Conservation (phyloP, 2,113 vertebrate genomes). For the Phoenicopterus ruber region DNA sequence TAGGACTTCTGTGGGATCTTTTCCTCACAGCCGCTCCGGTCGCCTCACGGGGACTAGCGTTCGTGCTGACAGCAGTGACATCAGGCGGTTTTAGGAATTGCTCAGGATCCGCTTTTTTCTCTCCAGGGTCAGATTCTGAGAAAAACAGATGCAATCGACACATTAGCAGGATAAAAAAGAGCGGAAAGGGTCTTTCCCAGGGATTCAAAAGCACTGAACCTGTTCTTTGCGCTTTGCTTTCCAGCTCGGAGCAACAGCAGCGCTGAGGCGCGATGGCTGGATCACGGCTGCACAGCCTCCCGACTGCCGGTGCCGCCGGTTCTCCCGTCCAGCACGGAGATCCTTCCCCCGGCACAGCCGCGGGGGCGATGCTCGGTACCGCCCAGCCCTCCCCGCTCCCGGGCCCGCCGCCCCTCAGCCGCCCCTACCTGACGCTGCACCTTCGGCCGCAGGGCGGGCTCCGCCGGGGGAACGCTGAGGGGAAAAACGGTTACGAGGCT, state of each 20-base stretch:
- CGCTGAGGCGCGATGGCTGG: neutral
- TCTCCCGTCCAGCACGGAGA: neutral
- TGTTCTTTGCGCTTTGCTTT: neutral
- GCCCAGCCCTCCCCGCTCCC: neutral
- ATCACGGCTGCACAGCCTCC: neutral
- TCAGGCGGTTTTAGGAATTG: accelerated
- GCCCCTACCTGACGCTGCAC: neutral
- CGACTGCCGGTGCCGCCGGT: neutral
- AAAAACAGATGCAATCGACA: accelerated
- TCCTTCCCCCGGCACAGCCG: neutral
- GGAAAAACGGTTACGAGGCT: neutral
- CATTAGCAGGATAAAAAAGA: accelerated
- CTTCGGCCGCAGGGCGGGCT: neutral
- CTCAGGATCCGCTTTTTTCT: neutral
- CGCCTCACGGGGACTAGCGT: accelerated
- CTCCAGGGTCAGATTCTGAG: neutral
- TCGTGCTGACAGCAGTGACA: accelerated
- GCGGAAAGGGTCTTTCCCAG: too few species aligned
- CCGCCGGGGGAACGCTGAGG: neutral
- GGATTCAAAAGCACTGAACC: neutral
- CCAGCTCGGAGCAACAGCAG: neutral
- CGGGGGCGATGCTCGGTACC: too few species aligned
- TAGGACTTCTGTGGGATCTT: neutral
- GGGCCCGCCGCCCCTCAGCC: neutral
- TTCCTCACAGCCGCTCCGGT: accelerated